Evolutionary conservation across 2,113 vertebrate species (phyloP).

Genomic region (Xiphias gladius): DNA sequence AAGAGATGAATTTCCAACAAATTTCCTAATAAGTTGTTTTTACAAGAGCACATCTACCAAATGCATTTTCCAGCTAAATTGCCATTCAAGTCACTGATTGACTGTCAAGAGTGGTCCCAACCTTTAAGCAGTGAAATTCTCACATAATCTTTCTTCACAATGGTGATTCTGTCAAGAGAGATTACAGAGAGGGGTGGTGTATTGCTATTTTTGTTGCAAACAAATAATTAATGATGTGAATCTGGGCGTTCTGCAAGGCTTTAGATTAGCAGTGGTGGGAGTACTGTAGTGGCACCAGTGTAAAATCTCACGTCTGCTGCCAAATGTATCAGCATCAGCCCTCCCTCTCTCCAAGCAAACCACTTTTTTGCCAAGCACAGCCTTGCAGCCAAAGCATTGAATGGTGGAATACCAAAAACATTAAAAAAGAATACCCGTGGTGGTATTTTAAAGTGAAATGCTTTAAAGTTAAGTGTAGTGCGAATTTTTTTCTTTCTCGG

Average conservation of each 20-base stretch:
- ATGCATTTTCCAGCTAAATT: constrained; percentile 18
- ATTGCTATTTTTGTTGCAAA: constrained; percentile 26
- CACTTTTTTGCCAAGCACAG: constrained; percentile 18
- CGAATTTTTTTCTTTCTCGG: not conserved
- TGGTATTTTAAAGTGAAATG: constrained; percentile 13
- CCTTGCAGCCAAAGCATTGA: constrained; percentile 21
- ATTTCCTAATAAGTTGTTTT: not conserved
- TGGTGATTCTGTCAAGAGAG: constrained; percentile 23
- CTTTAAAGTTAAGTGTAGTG: constrained; percentile 6
- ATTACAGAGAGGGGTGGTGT: constrained; percentile 2
- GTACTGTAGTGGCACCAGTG: constrained; percentile 18
- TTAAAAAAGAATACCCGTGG: constrained; percentile 18
- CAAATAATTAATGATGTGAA: constrained; percentile 34
- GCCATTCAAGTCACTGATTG: constrained; percentile 4
- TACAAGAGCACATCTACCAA: not conserved
- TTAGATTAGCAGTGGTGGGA: constrained; percentile 44
- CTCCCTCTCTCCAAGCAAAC: not conserved
- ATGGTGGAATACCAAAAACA: constrained; percentile 30
- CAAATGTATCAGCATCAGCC: constrained; percentile 30
- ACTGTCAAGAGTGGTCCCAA: constrained; percentile 6
- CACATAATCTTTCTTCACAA: constrained; percentile 22
- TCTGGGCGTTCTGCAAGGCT: constrained; percentile 29
- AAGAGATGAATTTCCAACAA: not conserved
- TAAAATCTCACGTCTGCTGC: constrained; percentile 32
- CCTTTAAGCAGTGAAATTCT: constrained; percentile 15